Conservation (phyloP, 2,888 invertebrate genomes). For the Leucophora obtusa region DNA sequence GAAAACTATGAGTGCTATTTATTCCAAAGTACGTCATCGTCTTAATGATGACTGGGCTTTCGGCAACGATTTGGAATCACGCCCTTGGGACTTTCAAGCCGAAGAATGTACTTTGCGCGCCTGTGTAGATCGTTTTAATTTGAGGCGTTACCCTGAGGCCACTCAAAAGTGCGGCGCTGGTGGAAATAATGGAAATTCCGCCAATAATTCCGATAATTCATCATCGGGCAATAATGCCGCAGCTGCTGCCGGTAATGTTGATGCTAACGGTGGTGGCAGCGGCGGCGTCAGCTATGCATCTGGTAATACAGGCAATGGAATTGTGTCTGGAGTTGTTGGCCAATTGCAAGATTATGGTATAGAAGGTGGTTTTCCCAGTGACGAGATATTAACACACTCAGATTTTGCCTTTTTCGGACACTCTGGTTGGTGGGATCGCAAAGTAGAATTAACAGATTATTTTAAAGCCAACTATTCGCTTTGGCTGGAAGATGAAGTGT, state of each 20-base stretch:
- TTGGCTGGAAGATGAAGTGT: slow-evolving; percentile 98
- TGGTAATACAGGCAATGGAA: slow-evolving; percentile 66
- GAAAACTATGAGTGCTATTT: slow-evolving; percentile 99
- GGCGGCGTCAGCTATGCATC: slow-evolving; percentile 62
- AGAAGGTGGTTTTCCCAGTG: slow-evolving; percentile 76
- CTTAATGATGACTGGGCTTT: slow-evolving; percentile 99
- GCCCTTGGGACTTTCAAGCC: slow-evolving; percentile 98
- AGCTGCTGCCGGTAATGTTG: slow-evolving; percentile 68
- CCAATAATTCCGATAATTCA: slow-evolving; percentile 74
- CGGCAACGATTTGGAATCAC: slow-evolving; percentile 97
- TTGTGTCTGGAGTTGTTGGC: slow-evolving; percentile 52
- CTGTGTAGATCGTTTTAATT: slow-evolving; percentile 97
- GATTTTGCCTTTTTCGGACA: slow-evolving; percentile 78
- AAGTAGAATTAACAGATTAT: slow-evolving; percentile 90
- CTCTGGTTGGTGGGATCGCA: slow-evolving; percentile 79
- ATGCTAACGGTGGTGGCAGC: slow-evolving; percentile 69
- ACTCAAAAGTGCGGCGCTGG: slow-evolving; percentile 76
- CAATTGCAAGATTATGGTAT: slow-evolving; percentile 73
- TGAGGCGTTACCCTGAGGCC: slow-evolving; percentile 88
- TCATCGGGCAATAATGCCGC: slow-evolving; percentile 66
- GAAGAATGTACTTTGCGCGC: slow-evolving; percentile 97
- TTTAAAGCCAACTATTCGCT: slow-evolving; percentile 95
- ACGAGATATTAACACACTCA: slow-evolving; percentile 77
- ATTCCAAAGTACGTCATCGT: slow-evolving; percentile 96
- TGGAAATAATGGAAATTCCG: slow-evolving; percentile 74